Evolutionary conservation across 2,888 invertebrate species (phyloP).

Genomic region (Ophioninae sp.): DNA sequence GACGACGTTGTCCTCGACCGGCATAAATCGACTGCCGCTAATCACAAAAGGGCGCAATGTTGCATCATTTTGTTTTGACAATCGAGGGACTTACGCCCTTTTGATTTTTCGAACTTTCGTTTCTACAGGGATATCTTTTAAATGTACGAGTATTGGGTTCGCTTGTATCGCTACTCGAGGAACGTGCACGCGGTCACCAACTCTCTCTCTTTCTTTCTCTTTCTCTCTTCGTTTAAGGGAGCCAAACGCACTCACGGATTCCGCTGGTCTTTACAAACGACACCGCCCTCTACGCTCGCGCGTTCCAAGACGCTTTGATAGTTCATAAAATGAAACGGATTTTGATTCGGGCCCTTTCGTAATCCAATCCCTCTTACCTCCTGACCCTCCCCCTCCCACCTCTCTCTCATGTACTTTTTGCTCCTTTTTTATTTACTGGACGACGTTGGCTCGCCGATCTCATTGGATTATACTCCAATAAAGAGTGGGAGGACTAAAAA

Average conservation of each 20-base stretch:
- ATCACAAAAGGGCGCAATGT: conserved; percentile 1
- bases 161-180: conserved; percentile 33
- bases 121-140: neutral
- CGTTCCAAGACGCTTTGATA: conserved; percentile 70
- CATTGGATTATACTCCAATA: conserved; percentile 1
- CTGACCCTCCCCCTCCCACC: neutral
- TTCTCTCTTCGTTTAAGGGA: conserved; percentile 58
- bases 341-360: conserved; percentile 77
- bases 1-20: conserved; percentile 41
- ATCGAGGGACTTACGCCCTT: neutral
- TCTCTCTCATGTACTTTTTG: conserved; percentile 21
- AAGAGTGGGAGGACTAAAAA: neutral
- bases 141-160: conserved; percentile 33
- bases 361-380: conserved; percentile 65
- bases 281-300: conserved; percentile 65
- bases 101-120: conserved; percentile 9
- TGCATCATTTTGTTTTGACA: neutral
- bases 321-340: conserved; percentile 76
- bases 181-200: conserved; percentile 35
- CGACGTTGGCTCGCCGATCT: conserved; percentile 26
- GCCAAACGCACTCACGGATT: conserved; percentile 67
- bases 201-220: conserved; percentile 17
- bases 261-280: conserved; percentile 68
- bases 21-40: conserved; percentile 8
- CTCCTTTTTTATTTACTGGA: conserved; percentile 2